These are phyloP conservation scores for Nematostella vectensis DNA, from an alignment of 92 coral and sea anemone species.

Conservation along the genomic window DNA sequence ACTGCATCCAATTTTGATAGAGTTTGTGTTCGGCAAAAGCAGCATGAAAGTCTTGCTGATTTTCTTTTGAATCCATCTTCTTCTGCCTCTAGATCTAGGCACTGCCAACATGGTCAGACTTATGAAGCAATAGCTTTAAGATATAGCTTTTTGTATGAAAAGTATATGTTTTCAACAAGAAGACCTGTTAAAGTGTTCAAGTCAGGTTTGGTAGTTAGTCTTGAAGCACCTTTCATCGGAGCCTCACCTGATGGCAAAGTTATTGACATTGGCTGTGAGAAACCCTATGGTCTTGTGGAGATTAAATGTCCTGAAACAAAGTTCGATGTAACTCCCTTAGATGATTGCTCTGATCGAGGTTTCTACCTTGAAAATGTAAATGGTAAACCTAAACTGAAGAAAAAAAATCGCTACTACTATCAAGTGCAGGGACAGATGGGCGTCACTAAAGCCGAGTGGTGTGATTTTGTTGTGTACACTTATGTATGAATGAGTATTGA, in stretches of 20 bases:
- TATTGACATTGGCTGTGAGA: constrained; percentile 27
- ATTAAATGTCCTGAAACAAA: constrained; percentile 65
- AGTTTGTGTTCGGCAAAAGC: constrained; percentile 13
- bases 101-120: constrained; percentile 8
- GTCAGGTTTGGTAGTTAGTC: constrained; percentile 45
- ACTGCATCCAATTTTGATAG: constrained; percentile 23
- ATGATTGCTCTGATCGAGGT: constrained; percentile 45
- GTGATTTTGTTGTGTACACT: constrained; percentile 44
- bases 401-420: constrained; percentile 26
- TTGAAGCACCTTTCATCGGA: constrained; percentile 39
- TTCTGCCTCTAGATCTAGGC: not conserved
- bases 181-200: constrained; percentile 38
- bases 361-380: constrained; percentile 24
- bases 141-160: no score
- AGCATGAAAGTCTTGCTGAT: not conserved
- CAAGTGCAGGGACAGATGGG: constrained; percentile 54
- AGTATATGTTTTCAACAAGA: constrained; percentile 26
- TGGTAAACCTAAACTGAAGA: constrained; percentile 34
- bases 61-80: not conserved
- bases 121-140: constrained; percentile 18
- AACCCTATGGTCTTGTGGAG: constrained; percentile 39
- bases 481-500: constrained; percentile 30
- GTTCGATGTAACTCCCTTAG: constrained; percentile 53
- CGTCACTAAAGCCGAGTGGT: constrained; percentile 38
- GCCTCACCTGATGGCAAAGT: constrained; percentile 55